A percentile compares a stretch with the other conserved stretches of the same genome.
phyloP scores from a whole-genome alignment of 2,797 vertebrate species.

The Falco concolor region DNA sequence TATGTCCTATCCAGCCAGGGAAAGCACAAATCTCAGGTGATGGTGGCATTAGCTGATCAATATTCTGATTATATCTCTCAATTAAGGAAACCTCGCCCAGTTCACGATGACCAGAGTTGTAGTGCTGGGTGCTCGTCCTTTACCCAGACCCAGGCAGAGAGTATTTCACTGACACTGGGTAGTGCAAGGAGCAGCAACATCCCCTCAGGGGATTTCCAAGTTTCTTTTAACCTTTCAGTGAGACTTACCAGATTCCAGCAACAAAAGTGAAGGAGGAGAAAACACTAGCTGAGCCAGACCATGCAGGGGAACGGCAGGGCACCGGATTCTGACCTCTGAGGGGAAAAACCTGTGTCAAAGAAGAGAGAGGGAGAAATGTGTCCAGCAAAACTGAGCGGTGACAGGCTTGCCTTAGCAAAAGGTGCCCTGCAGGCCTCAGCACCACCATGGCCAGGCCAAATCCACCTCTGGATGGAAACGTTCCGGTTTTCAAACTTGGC shows the following conservation, averaged over 20 bases:
- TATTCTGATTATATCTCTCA: background rate
- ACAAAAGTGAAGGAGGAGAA: conserved; percentile 6
- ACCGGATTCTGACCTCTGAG: background rate
- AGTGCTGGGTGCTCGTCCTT: background rate
- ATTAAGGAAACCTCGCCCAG: background rate
- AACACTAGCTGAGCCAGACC: background rate
- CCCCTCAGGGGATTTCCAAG: background rate
- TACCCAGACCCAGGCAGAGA: background rate
- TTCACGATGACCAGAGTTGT: background rate
- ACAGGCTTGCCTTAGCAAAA: background rate
- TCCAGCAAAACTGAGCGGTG: background rate
- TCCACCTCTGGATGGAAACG: background rate
- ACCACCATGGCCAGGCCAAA: background rate
- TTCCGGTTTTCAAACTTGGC: background rate
- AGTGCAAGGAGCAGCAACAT: background rate
- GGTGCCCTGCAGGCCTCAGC: background rate
- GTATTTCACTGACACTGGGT: background rate
- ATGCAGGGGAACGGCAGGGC: background rate
- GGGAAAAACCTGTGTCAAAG: background rate
- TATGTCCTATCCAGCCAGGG: background rate
- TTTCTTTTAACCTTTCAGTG: background rate
- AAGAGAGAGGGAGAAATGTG: background rate
- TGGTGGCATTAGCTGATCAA: background rate
- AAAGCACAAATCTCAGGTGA: background rate
- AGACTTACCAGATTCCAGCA: background rate